Evolutionary conservation across 2,797 vertebrate species (phyloP).

Genomic region (Brotula barbata): DNA sequence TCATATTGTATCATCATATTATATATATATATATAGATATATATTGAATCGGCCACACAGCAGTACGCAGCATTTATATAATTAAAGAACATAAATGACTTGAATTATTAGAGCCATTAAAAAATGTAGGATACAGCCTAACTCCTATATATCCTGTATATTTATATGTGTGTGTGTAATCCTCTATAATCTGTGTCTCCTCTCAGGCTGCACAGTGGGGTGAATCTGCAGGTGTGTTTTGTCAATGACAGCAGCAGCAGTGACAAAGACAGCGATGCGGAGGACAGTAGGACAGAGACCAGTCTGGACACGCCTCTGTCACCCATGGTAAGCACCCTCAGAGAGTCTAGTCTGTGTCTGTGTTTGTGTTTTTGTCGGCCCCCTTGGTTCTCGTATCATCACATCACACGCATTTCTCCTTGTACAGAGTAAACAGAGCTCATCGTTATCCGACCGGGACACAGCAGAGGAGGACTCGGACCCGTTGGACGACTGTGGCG

Average conservation of each 20-base stretch:
- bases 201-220: conserved; percentile 87
- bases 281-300: conserved; percentile 96
- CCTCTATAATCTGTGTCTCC: background rate
- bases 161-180: background rate
- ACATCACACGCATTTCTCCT: conserved; percentile 16
- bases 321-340: conserved; percentile 82
- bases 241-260: conserved; percentile 97
- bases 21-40: too few species aligned
- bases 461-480: conserved; percentile 95
- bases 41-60: too few species aligned
- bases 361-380: conserved; percentile 2
- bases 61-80: too few species aligned
- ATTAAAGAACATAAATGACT: too few species aligned
- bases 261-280: conserved; percentile 95
- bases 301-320: conserved; percentile 94
- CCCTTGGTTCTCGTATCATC: background rate
- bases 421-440: conserved; percentile 95
- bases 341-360: background rate
- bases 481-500: conserved; percentile 91
- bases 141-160: too few species aligned
- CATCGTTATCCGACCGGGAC: conserved; percentile 94
- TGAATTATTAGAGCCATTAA: too few species aligned
- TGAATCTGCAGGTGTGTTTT: conserved; percentile 97
- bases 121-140: too few species aligned
- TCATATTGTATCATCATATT: too few species aligned